Evolutionary conservation across 2,797 vertebrate species (phyloP).

Genomic region (Pangasius djambal): DNA sequence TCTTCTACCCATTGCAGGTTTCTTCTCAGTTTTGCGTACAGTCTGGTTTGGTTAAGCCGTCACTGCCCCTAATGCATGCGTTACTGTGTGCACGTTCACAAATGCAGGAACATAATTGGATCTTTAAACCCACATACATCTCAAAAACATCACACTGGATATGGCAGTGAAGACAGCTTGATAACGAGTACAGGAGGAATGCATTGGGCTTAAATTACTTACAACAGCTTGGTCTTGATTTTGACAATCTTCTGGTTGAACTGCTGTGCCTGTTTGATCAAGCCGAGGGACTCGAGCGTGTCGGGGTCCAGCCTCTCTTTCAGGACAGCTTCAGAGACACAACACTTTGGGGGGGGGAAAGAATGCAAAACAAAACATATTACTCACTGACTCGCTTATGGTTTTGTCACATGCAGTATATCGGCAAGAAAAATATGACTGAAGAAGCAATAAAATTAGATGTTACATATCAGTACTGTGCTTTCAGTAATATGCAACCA

Average conservation of each 20-base stretch:
- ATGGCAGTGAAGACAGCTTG: neutral
- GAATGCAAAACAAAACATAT: neutral
- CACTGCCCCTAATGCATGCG: neutral
- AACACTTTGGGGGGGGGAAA: constrained; percentile 73
- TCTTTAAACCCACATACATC: neutral
- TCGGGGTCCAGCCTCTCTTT: constrained; percentile 97
- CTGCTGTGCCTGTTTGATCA: constrained; percentile 97
- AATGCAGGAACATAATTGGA: neutral
- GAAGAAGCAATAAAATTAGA: neutral
- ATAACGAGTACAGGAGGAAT: neutral
- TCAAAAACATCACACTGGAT: neutral
- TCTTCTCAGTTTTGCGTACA: neutral
- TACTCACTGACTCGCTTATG: neutral
- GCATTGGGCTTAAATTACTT: constrained; percentile 70
- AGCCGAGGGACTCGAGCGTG: constrained; percentile 93
- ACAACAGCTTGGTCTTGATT: constrained; percentile 99
- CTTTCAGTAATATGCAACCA: neutral
- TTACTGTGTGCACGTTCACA: neutral
- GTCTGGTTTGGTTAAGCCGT: neutral
- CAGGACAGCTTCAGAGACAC: constrained; percentile 91
- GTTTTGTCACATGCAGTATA: neutral
- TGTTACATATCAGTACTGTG: neutral
- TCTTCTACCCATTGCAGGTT: neutral
- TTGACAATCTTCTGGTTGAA: constrained; percentile 99
- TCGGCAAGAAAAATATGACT: neutral